phyloP scores from a whole-genome alignment of 64 coral and sea anemone species.

The Actinia equina region DNA sequence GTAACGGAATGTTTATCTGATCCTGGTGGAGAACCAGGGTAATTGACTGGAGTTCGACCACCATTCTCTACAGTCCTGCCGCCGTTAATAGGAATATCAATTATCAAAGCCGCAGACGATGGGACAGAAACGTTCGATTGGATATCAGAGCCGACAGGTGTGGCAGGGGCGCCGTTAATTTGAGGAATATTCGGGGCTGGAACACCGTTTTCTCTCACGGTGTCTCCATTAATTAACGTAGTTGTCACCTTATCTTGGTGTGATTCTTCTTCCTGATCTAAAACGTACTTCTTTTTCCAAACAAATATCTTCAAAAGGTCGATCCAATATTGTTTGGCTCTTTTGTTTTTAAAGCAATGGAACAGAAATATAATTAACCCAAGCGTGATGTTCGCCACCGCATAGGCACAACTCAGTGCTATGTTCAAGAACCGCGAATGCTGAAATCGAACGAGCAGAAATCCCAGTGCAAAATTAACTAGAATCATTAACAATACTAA shows the following conservation, averaged over 20 bases:
- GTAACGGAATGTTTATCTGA: constrained; percentile 29
- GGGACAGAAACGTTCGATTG: constrained; percentile 82
- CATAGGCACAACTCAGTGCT: constrained; percentile 63
- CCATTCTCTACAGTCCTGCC: background rate
- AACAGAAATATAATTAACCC: constrained; percentile 77
- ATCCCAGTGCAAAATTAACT: constrained; percentile 43
- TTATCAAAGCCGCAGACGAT: constrained; percentile 76
- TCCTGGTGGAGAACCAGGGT: constrained; percentile 12
- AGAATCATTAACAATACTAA: constrained; percentile 59
- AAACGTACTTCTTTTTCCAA: constrained; percentile 26
- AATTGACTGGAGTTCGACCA: background rate
- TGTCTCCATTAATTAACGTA: constrained; percentile 56
- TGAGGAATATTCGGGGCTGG: constrained; percentile 18
- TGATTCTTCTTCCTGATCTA: constrained; percentile 25
- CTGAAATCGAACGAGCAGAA: constrained; percentile 55
- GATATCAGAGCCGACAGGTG: constrained; percentile 46
- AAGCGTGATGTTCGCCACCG: constrained; percentile 56
- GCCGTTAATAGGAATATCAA: constrained; percentile 23
- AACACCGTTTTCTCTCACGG: constrained; percentile 27
- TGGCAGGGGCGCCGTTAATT: constrained; percentile 45
- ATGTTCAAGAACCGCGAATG: constrained; percentile 27
- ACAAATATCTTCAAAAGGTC: constrained; percentile 20
- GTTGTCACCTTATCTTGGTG: background rate
- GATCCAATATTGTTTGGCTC: constrained; percentile 34
- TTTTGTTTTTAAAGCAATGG: constrained; percentile 63